Conservation (phyloP, 2,113 vertebrate species). For the Indri indri region DNA sequence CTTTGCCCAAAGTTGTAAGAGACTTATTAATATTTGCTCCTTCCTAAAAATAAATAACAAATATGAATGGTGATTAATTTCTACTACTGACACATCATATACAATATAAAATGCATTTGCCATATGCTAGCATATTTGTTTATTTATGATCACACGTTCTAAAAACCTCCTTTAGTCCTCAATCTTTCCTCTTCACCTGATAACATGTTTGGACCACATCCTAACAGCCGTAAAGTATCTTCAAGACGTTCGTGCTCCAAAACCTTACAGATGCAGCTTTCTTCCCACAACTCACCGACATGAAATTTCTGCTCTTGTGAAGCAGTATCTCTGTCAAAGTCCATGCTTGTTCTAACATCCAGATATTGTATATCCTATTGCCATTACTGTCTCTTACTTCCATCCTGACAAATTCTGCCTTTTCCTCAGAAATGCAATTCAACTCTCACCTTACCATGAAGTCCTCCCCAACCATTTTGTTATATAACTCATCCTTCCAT, state of each 20-base stretch:
- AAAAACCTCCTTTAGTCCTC: neutral
- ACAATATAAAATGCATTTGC: neutral
- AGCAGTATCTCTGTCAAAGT: neutral
- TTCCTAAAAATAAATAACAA: slow-evolving; percentile 88
- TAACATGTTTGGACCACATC: neutral
- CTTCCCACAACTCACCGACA: neutral
- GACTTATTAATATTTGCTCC: slow-evolving; percentile 99
- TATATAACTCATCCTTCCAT: neutral
- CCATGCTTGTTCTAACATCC: neutral
- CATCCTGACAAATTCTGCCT: neutral
- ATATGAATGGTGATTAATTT: slow-evolving; percentile 26
- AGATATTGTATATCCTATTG: neutral
- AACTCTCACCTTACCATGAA: neutral
- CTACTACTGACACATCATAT: neutral
- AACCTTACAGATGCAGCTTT: neutral
- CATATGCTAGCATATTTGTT: neutral
- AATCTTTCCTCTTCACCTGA: neutral
- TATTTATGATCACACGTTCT: slow-evolving; percentile 1
- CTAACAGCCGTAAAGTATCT: neutral
- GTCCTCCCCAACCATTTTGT: neutral
- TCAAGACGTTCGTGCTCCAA: neutral
- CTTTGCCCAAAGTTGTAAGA: slow-evolving; percentile 98
- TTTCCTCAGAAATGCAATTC: neutral
- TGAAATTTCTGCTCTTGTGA: neutral
- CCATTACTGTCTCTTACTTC: neutral